Evolutionary conservation across 2,888 invertebrate genomes (phyloP).

Genomic region (Andricus curvator): DNA sequence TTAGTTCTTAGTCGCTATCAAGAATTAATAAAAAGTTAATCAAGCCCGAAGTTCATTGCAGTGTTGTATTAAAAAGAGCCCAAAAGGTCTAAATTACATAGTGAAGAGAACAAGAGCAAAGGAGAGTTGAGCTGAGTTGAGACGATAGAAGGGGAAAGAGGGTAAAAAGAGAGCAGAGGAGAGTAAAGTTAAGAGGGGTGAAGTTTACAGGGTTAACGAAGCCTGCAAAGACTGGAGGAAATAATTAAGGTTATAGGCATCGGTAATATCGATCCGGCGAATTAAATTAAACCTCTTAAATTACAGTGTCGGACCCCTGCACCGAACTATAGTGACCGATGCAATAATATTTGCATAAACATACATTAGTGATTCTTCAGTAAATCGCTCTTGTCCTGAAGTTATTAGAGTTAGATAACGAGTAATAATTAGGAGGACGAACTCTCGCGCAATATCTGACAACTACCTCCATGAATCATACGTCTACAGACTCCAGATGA

Average conservation of each 20-base stretch:
- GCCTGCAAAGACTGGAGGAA: slow-evolving; percentile 42
- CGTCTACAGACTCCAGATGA: slow-evolving; percentile 8
- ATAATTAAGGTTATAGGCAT: slow-evolving; percentile 47
- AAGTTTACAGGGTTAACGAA: slow-evolving; percentile 50
- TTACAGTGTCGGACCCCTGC: slow-evolving; percentile 17
- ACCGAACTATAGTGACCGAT: slow-evolving; percentile 10
- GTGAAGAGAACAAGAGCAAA: slow-evolving; percentile 26
- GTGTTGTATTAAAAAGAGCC: slow-evolving; percentile 18
- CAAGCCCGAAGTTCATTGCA: slow-evolving; percentile 9
- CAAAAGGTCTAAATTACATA: slow-evolving; percentile 31
- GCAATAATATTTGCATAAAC: slow-evolving; percentile 38
- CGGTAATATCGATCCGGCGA: slow-evolving; percentile 40
- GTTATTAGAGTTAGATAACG: slow-evolving; percentile 46
- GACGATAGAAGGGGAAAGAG: slow-evolving; percentile 21
- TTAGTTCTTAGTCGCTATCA: slow-evolving; percentile 4
- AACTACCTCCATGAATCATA: slow-evolving; percentile 33
- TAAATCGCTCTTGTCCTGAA: slow-evolving; percentile 30
- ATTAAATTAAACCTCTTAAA: slow-evolving; percentile 37
- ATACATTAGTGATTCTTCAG: slow-evolving; percentile 24
- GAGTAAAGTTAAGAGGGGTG: slow-evolving; percentile 44
- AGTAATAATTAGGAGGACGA: slow-evolving; percentile 46
- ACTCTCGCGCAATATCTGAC: slow-evolving; percentile 31
- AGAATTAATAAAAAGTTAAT: slow-evolving; percentile 37
- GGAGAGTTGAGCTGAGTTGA: slow-evolving; percentile 30
- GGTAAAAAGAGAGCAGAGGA: slow-evolving; percentile 34